Evolutionary conservation across 2,888 invertebrate genomes (phyloP).

Genomic region (Agrotis puta): DNA sequence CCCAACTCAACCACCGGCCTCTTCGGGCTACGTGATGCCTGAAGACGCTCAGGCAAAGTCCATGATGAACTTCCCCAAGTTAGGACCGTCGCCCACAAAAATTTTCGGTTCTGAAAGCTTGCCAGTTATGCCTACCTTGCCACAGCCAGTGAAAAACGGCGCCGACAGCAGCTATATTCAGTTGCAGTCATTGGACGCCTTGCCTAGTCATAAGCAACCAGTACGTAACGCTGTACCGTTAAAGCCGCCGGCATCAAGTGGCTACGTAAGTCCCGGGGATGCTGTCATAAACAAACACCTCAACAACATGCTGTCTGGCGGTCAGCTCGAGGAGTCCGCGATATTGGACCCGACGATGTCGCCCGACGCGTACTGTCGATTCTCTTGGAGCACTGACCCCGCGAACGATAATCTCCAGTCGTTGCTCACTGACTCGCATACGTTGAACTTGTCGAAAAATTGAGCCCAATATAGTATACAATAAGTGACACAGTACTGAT

Average conservation of each 20-base stretch:
- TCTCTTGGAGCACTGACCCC: slow-evolving; percentile 89
- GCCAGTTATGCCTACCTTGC: slow-evolving; percentile 87
- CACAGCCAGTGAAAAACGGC: slow-evolving; percentile 78
- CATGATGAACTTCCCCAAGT: slow-evolving; percentile 80
- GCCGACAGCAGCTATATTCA: slow-evolving; percentile 86
- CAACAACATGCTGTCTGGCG: slow-evolving; percentile 82
- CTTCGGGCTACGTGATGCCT: slow-evolving; percentile 84
- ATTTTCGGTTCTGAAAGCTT: slow-evolving; percentile 85
- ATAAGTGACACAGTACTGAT: slow-evolving; percentile 76
- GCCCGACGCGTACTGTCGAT: slow-evolving; percentile 88
- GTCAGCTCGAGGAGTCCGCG: slow-evolving; percentile 84
- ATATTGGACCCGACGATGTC: slow-evolving; percentile 88
- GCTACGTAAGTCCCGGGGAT: slow-evolving; percentile 85
- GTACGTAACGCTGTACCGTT: slow-evolving; percentile 79
- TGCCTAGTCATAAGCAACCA: slow-evolving; percentile 85
- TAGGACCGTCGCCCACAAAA: slow-evolving; percentile 80
- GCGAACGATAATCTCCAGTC: slow-evolving; percentile 87
- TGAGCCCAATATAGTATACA: slow-evolving; percentile 75
- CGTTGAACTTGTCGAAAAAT: slow-evolving; percentile 81
- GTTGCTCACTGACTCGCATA: slow-evolving; percentile 82
- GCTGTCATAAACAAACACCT: slow-evolving; percentile 87
- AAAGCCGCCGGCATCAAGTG: slow-evolving; percentile 79
- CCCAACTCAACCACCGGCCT: slow-evolving; percentile 72
- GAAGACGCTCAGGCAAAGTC: slow-evolving; percentile 82
- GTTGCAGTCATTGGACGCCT: slow-evolving; percentile 84